Conservation (phyloP, 2,113 vertebrate genomes). For the Dolichallabes microphthalmus region DNA sequence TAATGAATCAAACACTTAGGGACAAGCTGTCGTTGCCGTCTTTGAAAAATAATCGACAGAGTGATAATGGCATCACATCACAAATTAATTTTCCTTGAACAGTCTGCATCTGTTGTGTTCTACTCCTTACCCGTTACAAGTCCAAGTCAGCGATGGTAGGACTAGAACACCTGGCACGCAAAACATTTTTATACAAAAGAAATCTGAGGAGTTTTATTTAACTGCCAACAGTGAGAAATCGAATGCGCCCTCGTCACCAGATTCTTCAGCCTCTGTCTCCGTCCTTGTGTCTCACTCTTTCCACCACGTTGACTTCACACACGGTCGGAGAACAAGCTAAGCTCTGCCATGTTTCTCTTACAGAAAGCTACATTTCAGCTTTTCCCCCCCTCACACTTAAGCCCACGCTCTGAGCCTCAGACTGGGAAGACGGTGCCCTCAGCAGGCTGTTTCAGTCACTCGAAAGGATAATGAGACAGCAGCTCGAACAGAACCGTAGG, state of each 20-base stretch:
- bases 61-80: not conserved
- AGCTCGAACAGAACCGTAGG: not conserved
- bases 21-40: no score
- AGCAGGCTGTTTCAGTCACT: not conserved
- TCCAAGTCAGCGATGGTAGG: no score
- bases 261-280: not conserved
- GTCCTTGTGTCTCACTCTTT: not conserved
- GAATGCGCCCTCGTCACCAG: not conserved
- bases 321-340: not conserved
- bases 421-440: not conserved
- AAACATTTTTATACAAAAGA: not conserved
- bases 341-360: not conserved
- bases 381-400: not conserved
- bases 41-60: not conserved
- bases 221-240: not conserved
- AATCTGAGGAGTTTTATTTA: not conserved
- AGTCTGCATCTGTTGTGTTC: not conserved
- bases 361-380: conserved; percentile 6
- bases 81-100: not conserved
- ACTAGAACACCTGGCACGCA: not conserved
- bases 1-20: not conserved
- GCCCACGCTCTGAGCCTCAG: not conserved
- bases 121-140: not conserved
- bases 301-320: conserved; percentile 33
- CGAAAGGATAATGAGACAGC: not conserved